Evolutionary conservation across 2,113 vertebrate genomes (phyloP).

Genomic region (Pogona vitticeps): DNA sequence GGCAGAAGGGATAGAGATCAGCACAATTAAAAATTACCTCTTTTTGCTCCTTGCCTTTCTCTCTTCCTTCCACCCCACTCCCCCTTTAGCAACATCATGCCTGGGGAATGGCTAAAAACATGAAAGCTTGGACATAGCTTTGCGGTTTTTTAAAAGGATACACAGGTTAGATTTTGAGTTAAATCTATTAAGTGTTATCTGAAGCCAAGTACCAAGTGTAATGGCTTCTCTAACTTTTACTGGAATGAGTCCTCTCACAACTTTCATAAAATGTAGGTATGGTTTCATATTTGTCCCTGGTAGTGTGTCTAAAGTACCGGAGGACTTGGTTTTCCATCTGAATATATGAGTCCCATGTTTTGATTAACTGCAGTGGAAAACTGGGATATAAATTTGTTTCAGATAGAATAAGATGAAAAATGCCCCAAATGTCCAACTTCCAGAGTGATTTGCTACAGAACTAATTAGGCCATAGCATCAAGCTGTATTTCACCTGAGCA

Average conservation of each 20-base stretch:
- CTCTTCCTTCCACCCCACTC: no score
- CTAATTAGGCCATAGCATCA: conserved; percentile 9
- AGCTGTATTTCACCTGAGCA: conserved; percentile 14
- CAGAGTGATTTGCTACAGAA: conserved; percentile 15
- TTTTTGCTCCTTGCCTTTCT: no score
- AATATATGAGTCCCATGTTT: conserved; percentile 7
- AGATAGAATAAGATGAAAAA: conserved; percentile 9
- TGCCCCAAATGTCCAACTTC: neutral
- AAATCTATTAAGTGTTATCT: neutral
- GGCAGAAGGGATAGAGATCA: neutral
- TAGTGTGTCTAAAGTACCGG: neutral
- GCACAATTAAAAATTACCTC: neutral
- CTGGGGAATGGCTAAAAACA: no score
- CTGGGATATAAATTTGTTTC: conserved; percentile 21
- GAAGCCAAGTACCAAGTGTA: neutral
- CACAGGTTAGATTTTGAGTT: no score
- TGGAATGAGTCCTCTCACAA: neutral
- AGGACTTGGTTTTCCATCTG: neutral
- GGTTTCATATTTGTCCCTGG: neutral
- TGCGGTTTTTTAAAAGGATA: no score
- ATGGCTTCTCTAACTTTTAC: neutral
- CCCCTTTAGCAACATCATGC: no score
- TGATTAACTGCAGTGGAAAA: conserved; percentile 17
- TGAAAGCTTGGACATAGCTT: no score
- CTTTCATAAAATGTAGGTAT: neutral